phyloP scores from a whole-genome alignment of 2,797 vertebrate genomes.

The Melanotaenia pygmaea region DNA sequence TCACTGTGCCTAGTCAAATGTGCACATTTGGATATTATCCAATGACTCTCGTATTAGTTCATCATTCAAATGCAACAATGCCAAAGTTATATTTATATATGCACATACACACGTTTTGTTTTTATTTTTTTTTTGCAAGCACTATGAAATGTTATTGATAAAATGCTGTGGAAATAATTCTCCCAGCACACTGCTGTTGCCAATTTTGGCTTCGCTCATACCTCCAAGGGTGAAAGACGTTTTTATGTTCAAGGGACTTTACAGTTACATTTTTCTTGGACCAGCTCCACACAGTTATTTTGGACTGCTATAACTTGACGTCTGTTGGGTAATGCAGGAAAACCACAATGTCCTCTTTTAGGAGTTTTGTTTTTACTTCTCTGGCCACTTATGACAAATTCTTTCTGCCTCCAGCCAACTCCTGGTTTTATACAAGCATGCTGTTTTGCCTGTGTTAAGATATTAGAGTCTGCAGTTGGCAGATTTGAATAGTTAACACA shows the following conservation, averaged over 20 bases:
- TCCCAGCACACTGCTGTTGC: conserved; percentile 33
- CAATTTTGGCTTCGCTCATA: conserved; percentile 49
- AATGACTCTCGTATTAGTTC: conserved; percentile 26
- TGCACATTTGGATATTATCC: conserved; percentile 32
- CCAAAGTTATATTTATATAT: conserved; percentile 11
- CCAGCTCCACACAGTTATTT: conserved; percentile 66
- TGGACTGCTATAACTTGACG: conserved; percentile 65
- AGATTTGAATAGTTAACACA: conserved; percentile 56
- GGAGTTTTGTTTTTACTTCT: conserved; percentile 77
- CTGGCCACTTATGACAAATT: conserved; percentile 76
- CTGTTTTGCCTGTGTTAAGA: conserved; percentile 71
- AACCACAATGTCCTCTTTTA: conserved; percentile 77
- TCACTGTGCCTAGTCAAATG: not conserved
- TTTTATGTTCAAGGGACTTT: conserved; percentile 56
- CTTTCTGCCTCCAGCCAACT: conserved; percentile 72
- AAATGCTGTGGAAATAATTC: conserved; percentile 50
- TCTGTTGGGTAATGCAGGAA: conserved; percentile 71
- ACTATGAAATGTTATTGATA: conserved; percentile 41
- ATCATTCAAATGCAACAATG: conserved; percentile 6
- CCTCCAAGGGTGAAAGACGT: conserved; percentile 54
- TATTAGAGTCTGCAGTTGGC: conserved; percentile 60
- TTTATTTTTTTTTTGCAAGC: conserved; percentile 25
- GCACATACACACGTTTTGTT: not conserved
- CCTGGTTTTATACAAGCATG: conserved; percentile 70
- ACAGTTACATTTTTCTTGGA: conserved; percentile 73